Evolutionary conservation across 2,797 vertebrate species (phyloP), one percentile per base, ranked within the genome.

Genomic region (Galaxias olidus): DNA sequence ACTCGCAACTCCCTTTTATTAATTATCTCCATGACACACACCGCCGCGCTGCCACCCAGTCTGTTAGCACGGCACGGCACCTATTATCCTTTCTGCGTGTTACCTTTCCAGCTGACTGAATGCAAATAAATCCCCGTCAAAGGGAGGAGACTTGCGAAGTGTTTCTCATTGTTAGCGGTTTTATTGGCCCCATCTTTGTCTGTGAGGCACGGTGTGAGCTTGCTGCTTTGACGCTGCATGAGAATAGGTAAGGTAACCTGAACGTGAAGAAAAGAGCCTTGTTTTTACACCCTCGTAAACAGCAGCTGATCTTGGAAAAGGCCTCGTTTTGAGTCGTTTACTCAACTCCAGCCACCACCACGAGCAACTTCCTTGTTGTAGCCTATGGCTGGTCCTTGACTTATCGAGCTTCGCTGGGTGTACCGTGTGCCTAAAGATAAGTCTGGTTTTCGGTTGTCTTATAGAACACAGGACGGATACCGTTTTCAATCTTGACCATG

Each of bases 141-240:
- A 50, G 65, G 68, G 44, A 61, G 75, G 55, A 52, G 49, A 59
- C 82, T 81, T 78, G 30, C 77, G 68, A 73, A 83, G 76, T 14
- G 48, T 61, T 68, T 65, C 68, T 80, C 61, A 87, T 84, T 84
- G 82, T 89, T 72, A 49, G 3, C 48, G 0, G 41, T 74, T 88
- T 88, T 89, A 85, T 66, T 72, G 71, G 66, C 69, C 78, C 58
- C 1, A 59, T 66, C 78, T 80, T 82, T 80, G 78, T 76, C 67
- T 73, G 62, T 1, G 65, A 72, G 78, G 51, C 20, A 77, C 86
- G 80, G 85, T 88, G 73, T 76, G 72, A 86, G 78, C 80, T 78
- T 84, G 83, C 72, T 63, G 68, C 44, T 84, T 81, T 59, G 63
- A 81, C 71, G 10, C 80, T 65, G 81, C 83, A 87, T 89, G 77